Conservation (phyloP, 30 jellyfish, hydroid and myxozoan species). For the Chrysaora quinquecirrha region DNA sequence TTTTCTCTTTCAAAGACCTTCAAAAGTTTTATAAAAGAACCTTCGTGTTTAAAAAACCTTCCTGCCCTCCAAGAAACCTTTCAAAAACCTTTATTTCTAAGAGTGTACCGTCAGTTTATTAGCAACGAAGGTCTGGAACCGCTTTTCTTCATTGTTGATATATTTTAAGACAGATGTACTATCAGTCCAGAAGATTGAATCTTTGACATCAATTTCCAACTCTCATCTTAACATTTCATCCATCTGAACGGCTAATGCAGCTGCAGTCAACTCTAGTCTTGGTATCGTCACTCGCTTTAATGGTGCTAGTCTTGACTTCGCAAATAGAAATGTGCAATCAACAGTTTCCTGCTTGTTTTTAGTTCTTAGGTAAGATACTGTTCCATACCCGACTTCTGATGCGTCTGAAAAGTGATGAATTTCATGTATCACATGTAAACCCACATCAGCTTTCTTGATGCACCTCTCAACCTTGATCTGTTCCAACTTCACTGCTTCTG, state of each 20-base stretch:
- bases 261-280: conserved; percentile 63
- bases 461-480: conserved; percentile 9
- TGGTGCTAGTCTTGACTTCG: conserved; percentile 60
- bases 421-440: conserved; percentile 1
- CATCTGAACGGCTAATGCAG: conserved; percentile 48
- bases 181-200: conserved; percentile 60
- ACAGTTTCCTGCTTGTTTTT: conserved; percentile 20
- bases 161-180: conserved; percentile 52
- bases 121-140: conserved; percentile 71
- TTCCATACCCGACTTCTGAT: conserved; percentile 50
- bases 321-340: conserved; percentile 32
- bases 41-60: too few relatives aligned
- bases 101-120: conserved; percentile 32
- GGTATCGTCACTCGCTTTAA: conserved; percentile 60
- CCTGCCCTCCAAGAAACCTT: too few relatives aligned
- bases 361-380: conserved; percentile 57
- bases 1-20: too few relatives aligned
- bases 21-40: too few relatives aligned
- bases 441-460: conserved; percentile 23
- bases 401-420: conserved; percentile 59
- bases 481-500: conserved; percentile 41
- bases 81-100: too few relatives aligned
- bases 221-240: conserved; percentile 43
- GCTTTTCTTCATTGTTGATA: conserved; percentile 36
- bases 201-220: conserved; percentile 32